Base-by-base conservation (phyloP, 1,140 invertebrate genomes). In the Zaprionus davidi region DNA sequence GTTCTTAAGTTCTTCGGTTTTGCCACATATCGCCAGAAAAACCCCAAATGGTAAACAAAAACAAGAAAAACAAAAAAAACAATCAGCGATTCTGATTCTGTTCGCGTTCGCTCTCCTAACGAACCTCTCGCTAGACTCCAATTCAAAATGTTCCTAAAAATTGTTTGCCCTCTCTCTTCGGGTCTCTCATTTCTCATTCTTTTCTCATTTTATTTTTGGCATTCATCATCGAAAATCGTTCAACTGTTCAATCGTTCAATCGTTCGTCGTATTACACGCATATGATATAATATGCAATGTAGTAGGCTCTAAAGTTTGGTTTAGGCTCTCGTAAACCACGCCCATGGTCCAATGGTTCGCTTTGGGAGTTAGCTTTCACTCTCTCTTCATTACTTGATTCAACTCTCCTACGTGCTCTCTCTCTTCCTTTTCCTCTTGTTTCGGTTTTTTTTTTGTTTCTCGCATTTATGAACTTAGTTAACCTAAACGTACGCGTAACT, bases 391-490 rank as follows among this genome's bases (percentile, higher is more conserved):
- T 7, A 9, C 28, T 31, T 31, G 28, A 31, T 31, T 31, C 7
- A 31, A 31, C 28, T 72, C 41, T 31, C 24, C 55, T 34, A 13
- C 13, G 46, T 63, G 51, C 17, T 56, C 65, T 68, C 20, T 34
- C 67, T 73, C 58, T 31, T 68, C 60, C 56, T 68, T 5, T 36
- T 71, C 24, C 64, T 72, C 26, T 57, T 11, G 28, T 69, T 73
- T 55, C 44, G 67, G 53, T 46, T 58, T 46, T 62, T 46, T 58
- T 36, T 62, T 53, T 44, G n/a, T 17, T 57, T 71, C 22, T 75
- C 53, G 38, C 51, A 17, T 44, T 79, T 64, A 71, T 79, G 31
- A 79, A 76, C 82, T 84, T 84, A 85, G 71, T 81, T 84, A 81
- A 66, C 76, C 82, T 79, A 79, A 44, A 55, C 44, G 62, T 72